Conservation (phyloP, 2,797 vertebrate species). For the Rhynchonycteris naso region DNA sequence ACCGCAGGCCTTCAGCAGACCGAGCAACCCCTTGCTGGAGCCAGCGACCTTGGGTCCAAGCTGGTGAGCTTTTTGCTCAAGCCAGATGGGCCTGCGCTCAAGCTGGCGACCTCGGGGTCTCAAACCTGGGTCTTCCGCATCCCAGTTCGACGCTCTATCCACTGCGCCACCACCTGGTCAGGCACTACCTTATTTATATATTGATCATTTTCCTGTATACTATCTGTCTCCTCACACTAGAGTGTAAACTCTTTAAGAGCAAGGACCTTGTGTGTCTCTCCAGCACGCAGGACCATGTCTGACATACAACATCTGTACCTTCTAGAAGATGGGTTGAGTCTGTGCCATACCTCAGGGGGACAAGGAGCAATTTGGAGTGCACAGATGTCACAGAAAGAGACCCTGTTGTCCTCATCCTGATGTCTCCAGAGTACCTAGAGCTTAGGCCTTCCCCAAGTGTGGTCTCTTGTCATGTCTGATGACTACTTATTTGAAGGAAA, state of each 20-base stretch:
- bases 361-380: background rate
- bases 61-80: too few relatives aligned
- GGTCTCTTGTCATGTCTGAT: background rate
- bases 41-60: too few relatives aligned
- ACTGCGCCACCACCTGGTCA: too few relatives aligned
- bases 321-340: background rate
- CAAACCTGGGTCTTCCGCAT: too few relatives aligned
- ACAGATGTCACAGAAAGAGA: background rate
- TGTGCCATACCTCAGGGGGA: background rate
- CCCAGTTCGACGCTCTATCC: too few relatives aligned
- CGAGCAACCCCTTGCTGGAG: too few relatives aligned
- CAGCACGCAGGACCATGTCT: background rate
- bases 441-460: background rate
- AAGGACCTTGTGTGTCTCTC: background rate
- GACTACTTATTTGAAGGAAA: constrained; percentile 49
- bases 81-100: too few relatives aligned
- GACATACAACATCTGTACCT: background rate
- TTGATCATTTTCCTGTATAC: background rate
- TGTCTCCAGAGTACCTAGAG: background rate
- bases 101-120: too few relatives aligned
- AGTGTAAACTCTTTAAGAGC: background rate
- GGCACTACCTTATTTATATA: background rate
- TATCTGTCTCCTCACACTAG: background rate
- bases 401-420: background rate
- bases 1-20: too few relatives aligned